Conservation (phyloP, 2,888 invertebrate genomes). For the Papilio elwesi region DNA sequence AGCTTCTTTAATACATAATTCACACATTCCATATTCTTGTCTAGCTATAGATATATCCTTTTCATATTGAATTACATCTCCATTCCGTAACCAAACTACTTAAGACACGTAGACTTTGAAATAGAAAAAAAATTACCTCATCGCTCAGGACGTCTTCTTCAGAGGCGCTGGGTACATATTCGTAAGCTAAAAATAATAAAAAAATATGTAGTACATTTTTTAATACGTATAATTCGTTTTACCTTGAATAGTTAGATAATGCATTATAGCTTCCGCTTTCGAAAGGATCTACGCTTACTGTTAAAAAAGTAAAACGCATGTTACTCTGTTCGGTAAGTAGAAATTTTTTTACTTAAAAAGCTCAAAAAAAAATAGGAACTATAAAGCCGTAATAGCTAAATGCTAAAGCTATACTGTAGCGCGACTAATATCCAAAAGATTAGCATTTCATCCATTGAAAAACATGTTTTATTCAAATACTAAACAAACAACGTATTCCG, state of each 20-base stretch:
- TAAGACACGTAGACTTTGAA: not conserved
- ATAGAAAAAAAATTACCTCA: constrained; percentile 83
- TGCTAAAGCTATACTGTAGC: constrained; percentile 25
- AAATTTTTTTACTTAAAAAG: constrained; percentile 9
- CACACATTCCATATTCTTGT: constrained; percentile 91
- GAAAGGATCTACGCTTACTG: not conserved
- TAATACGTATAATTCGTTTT: constrained; percentile 14
- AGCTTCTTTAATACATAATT: constrained; percentile 92
- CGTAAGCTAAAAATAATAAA: constrained; percentile 88
- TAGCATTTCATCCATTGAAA: constrained; percentile 14
- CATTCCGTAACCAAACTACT: constrained; percentile 91
- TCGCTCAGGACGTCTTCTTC: constrained; percentile 93
- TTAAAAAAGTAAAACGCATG: constrained; percentile 11
- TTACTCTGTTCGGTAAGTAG: not conserved
- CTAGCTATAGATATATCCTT: constrained; percentile 90
- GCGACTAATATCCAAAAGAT: constrained; percentile 15
- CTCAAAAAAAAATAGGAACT: constrained; percentile 14
- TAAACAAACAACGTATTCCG: constrained; percentile 20
- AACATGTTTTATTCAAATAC: constrained; percentile 2
- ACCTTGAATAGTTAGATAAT: not conserved
- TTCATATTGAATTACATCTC: constrained; percentile 88
- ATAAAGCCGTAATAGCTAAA: constrained; percentile 21
- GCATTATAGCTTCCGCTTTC: not conserved
- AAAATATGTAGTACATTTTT: constrained; percentile 44
- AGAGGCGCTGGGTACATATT: constrained; percentile 93